These are phyloP conservation scores for Muntiacus reevesi DNA, from an alignment of 2,113 vertebrate genomes.

Conservation along the genomic window DNA sequence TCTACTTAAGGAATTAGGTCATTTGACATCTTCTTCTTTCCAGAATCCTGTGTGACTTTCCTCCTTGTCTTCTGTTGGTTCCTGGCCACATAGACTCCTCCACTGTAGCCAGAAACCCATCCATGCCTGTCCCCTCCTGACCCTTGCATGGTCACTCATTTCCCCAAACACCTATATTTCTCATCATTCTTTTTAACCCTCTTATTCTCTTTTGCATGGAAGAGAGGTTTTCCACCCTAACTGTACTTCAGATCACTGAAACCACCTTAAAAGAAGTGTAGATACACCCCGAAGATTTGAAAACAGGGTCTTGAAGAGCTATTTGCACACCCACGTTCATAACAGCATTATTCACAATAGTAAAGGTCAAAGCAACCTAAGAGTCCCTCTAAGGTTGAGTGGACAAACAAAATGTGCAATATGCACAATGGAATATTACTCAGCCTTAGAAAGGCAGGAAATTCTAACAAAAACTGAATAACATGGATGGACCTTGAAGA, in stretches of 20 bases:
- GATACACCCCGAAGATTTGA: background rate
- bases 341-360: background rate
- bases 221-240: background rate
- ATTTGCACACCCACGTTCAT: background rate
- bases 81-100: background rate
- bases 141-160: background rate
- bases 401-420: background rate
- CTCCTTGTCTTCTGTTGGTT: background rate
- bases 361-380: background rate
- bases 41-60: background rate
- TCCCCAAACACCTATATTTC: background rate
- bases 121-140: background rate
- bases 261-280: background rate
- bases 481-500: background rate
- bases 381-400: background rate
- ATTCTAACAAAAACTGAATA: background rate
- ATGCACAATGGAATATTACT: background rate
- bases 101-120: background rate
- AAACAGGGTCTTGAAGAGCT: background rate
- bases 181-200: background rate
- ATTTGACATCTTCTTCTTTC: background rate
- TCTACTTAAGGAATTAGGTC: background rate
- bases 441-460: background rate
- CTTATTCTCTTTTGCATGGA: background rate
- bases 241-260: background rate